These are phyloP conservation scores for Oreonectes daqikongensis DNA, from an alignment of 2,797 vertebrate species.

Conservation along the genomic window DNA sequence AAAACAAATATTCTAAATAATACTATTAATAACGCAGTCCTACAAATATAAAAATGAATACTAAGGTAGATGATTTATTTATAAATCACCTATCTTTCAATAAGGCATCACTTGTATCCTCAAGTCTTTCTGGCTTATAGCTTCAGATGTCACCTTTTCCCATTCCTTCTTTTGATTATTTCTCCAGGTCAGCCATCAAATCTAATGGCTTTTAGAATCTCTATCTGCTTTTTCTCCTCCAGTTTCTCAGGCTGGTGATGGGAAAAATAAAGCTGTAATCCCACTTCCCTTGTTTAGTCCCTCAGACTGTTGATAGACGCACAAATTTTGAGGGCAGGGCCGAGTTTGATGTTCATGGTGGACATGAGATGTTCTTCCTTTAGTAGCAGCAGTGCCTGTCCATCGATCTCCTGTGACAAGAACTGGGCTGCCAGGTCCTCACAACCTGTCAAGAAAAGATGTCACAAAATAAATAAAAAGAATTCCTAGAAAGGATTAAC, in stretches of 20 bases:
- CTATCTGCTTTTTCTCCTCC: not conserved
- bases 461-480: not conserved
- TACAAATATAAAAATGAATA: constrained; percentile 26
- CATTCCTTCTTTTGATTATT: not conserved
- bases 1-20: not conserved
- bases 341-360: constrained; percentile 99
- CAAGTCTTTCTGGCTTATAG: not conserved
- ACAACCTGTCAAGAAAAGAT: constrained; percentile 80
- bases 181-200: constrained; percentile 8
- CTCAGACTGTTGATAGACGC: constrained; percentile 96
- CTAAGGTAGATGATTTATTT: constrained; percentile 5
- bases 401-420: constrained; percentile 97
- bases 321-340: constrained; percentile 97
- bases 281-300: constrained; percentile 74
- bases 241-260: constrained; percentile 32
- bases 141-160: constrained; percentile 11
- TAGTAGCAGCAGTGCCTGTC: constrained; percentile 94
- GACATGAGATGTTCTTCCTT: constrained; percentile 99
- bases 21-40: not conserved
- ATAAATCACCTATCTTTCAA: not conserved
- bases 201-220: constrained; percentile 30
- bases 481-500: too few species aligned
- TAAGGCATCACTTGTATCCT: constrained; percentile 35
- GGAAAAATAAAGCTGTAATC: constrained; percentile 23
- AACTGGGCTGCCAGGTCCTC: constrained; percentile 96